phyloP scores from a whole-genome alignment of 2,797 vertebrate genomes.

The Cirrhinus mrigala region DNA sequence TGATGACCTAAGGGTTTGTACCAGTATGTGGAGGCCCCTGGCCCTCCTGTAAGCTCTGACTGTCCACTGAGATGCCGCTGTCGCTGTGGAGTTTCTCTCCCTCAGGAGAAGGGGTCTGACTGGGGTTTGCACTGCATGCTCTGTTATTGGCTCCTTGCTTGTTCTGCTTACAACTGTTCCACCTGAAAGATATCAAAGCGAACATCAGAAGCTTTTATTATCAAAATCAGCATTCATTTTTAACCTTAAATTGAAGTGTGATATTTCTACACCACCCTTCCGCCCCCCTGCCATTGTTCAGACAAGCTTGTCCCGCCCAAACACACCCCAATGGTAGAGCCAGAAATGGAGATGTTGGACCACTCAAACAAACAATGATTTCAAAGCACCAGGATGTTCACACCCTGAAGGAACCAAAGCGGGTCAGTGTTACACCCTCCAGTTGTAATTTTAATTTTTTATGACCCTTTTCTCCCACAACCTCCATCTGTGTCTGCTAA shows the following conservation, averaged over 20 bases:
- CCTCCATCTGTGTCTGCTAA: background rate
- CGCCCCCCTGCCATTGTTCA: background rate
- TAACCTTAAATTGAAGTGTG: background rate
- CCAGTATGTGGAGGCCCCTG: constrained; percentile 82
- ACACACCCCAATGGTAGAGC: background rate
- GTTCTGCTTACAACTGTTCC: constrained; percentile 98
- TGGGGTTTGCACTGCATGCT: constrained; percentile 79
- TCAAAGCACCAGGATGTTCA: constrained; percentile 8
- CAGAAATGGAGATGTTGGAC: background rate
- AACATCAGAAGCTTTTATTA: background rate
- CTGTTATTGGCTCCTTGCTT: constrained; percentile 93
- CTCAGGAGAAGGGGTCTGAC: constrained; percentile 93
- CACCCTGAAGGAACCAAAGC: constrained; percentile 39
- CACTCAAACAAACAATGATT: background rate
- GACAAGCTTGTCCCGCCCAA: background rate
- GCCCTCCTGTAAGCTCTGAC: constrained; percentile 92
- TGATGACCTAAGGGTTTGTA: constrained; percentile 57
- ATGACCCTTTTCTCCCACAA: constrained; percentile 11
- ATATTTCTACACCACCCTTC: background rate
- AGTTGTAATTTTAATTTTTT: constrained; percentile 59
- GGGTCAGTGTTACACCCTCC: constrained; percentile 51
- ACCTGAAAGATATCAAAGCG: constrained; percentile 74
- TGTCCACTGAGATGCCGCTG: constrained; percentile 97
- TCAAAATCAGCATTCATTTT: background rate
- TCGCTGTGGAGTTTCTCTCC: constrained; percentile 98